Evolutionary conservation across 1,140 invertebrate genomes (phyloP).

Genomic region (Delia radicum): DNA sequence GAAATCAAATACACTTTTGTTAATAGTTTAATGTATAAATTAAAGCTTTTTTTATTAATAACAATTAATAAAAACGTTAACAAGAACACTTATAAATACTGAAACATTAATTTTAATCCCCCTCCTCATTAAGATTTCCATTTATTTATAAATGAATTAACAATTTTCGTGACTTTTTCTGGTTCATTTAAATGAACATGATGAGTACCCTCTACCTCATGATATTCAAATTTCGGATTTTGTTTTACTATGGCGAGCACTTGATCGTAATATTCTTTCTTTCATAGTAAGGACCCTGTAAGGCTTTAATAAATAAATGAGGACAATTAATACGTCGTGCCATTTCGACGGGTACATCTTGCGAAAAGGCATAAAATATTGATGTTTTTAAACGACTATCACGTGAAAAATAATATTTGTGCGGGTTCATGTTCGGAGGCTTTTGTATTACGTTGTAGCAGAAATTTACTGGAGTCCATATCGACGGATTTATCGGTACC

Average conservation of each 20-base stretch:
- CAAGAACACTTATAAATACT: not conserved
- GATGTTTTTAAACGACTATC: constrained; percentile 61
- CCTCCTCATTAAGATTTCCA: constrained; percentile 35
- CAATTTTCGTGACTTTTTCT: constrained; percentile 60
- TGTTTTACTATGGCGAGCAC: constrained; percentile 59
- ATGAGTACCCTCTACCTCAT: constrained; percentile 70
- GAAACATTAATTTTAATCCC: not conserved
- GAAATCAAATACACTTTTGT: not conserved
- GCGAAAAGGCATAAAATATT: constrained; percentile 56
- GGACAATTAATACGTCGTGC: constrained; percentile 60
- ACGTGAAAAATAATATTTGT: constrained; percentile 64
- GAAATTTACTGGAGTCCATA: constrained; percentile 58
- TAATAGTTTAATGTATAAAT: not conserved
- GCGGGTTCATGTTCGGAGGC: constrained; percentile 59
- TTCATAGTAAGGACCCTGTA: constrained; percentile 60
- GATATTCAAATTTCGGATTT: constrained; percentile 63
- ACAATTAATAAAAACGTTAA: not conserved
- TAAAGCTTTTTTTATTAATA: constrained; percentile 11
- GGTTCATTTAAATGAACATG: constrained; percentile 74
- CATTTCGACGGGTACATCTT: constrained; percentile 58
- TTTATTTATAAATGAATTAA: constrained; percentile 64
- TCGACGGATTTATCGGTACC: constrained; percentile 59
- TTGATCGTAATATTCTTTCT: constrained; percentile 59
- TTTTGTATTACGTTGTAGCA: constrained; percentile 62
- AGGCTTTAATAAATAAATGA: constrained; percentile 63